Conservation (phyloP, 2,888 invertebrate genomes). For the Heteromyza rotundicornis region DNA sequence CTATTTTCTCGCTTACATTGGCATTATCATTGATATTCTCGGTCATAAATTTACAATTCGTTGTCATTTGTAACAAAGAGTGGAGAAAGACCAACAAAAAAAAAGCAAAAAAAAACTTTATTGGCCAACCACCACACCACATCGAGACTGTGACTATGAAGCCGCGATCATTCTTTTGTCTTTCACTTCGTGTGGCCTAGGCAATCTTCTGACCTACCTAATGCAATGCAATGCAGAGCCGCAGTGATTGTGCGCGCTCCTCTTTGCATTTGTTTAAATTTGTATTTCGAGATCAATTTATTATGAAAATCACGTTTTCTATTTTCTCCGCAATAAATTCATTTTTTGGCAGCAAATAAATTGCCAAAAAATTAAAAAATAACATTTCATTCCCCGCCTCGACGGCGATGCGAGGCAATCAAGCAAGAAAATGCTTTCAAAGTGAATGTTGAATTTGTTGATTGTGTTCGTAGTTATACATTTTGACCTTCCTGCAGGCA, state of each 20-base stretch:
- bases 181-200: constrained; percentile 10
- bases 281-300: constrained; percentile 42
- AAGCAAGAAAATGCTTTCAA: constrained; percentile 24
- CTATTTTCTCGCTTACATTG: constrained; percentile 15
- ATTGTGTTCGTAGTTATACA: not conserved
- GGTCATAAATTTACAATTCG: constrained; percentile 52
- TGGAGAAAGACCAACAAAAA: too few relatives aligned
- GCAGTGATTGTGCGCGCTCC: not conserved
- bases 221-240: too few relatives aligned
- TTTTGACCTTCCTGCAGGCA: not conserved
- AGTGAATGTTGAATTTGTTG: too few relatives aligned
- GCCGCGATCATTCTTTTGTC: constrained; percentile 10
- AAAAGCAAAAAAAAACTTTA: not conserved
- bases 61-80: constrained; percentile 49
- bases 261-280: not conserved
- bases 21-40: constrained; percentile 27
- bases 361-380: constrained; percentile 27
- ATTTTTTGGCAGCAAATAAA: constrained; percentile 38
- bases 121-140: not conserved
- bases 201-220: constrained; percentile 28
- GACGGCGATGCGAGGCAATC: too few relatives aligned
- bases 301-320: constrained; percentile 56
- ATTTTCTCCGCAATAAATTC: constrained; percentile 35
- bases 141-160: too few relatives aligned
- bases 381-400: constrained; percentile 20